Evolutionary conservation across 2,888 invertebrate genomes (phyloP), one percentile per base, ranked within the genome.

Genomic region (Pandemis corylana): DNA sequence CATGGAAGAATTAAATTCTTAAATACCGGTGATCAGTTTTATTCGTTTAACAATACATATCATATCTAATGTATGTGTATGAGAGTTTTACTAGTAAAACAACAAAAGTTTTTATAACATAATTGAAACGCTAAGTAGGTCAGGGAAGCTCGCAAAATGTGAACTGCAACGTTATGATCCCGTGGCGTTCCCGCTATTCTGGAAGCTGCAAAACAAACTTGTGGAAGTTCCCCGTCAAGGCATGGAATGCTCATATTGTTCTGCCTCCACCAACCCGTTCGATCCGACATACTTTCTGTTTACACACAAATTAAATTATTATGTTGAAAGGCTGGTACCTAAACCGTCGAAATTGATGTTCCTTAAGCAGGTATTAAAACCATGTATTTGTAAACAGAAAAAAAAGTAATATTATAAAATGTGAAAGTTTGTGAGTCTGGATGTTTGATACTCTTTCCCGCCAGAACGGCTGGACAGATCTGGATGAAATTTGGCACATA

Each of bases 271-370:
- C 42, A 64, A 51, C 41, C 3, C 9, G 7, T 51, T 46, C 49
- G 36, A 13, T 20, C 68, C 7, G 44, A 13, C n/a, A 46, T 62
- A 41, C 15, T 71, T 64, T 59, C 41, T 15, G 41, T 71, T 59
- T 66, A 28, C 59, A 66, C 66, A 49, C 49, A 66, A 66, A 71
- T 66, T 61, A 36, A 59, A 71, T 71, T 12, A 56, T 56, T 56
- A 56, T 56, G 49, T 5, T 12, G 12, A 49, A 13, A 36, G 28
- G 28, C 2, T 2, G 1, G 28, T 2, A 36, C 2, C 28, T 36
- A 36, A 36, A 36, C 2, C 28, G 28, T 36, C 0, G 28, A 36
- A 36, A 36, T 36, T 36, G 28, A 36, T 36, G 28, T 36, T 36
- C 28, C 28, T 36, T 36, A 36, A 36, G 28, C 28, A 36, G 28